Evolutionary conservation across 2,797 vertebrate species (phyloP).

Genomic region (Pteronotus mesoamericanus): DNA sequence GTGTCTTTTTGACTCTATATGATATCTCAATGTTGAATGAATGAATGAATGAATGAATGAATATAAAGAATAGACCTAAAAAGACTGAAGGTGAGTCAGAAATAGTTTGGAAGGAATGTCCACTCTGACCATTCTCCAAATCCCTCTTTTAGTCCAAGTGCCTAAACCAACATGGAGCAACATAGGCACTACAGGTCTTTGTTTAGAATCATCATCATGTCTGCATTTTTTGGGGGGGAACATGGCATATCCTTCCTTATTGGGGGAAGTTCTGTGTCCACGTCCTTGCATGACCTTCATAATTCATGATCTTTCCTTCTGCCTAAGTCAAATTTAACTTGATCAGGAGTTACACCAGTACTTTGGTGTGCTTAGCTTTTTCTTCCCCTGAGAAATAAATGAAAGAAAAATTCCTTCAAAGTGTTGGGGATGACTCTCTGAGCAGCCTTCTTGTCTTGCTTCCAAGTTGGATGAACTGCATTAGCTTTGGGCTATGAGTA

Average conservation of each 20-base stretch:
- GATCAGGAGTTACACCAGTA: neutral
- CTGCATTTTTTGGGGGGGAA: neutral
- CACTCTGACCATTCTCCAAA: neutral
- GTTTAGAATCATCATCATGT: neutral
- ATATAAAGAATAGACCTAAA: neutral
- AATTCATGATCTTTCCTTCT: neutral
- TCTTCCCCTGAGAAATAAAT: neutral
- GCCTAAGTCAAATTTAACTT: neutral
- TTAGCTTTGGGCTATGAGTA: neutral
- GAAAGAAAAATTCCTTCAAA: neutral
- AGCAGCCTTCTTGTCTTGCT: neutral
- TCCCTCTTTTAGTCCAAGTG: neutral
- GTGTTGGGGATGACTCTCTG: neutral
- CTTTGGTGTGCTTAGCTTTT: neutral
- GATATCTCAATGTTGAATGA: neutral
- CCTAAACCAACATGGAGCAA: neutral
- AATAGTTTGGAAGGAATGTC: neutral
- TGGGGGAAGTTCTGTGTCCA: neutral
- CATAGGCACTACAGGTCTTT: accelerated
- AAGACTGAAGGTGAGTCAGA: neutral
- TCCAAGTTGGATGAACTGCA: neutral
- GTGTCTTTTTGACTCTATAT: neutral
- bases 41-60: neutral
- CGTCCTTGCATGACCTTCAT: neutral
- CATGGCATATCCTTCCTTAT: neutral